Conservation (phyloP, 2,797 vertebrate species). For the Peromyscus melanophrys region DNA sequence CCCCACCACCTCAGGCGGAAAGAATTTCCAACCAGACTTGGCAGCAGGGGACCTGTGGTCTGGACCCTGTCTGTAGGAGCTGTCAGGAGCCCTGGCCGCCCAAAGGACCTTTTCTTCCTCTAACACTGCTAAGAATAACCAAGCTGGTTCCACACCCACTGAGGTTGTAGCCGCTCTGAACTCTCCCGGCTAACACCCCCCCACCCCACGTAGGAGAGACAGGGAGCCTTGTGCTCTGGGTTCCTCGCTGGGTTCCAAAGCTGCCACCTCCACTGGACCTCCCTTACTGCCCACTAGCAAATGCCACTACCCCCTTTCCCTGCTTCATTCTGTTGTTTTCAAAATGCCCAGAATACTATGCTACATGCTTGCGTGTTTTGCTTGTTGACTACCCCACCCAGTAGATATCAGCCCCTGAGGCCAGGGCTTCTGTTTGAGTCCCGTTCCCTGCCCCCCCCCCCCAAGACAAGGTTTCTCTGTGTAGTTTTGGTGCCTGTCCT, state of each 20-base stretch:
- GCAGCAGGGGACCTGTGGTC: conserved; percentile 64
- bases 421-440: neutral
- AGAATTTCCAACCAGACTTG: conserved; percentile 80
- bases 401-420: neutral
- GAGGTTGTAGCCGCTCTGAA: neutral
- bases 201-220: neutral
- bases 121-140: conserved; percentile 70
- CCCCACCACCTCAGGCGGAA: conserved; percentile 49
- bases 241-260: neutral
- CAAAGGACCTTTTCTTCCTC: conserved; percentile 2
- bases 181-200: neutral
- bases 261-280: neutral
- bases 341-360: neutral
- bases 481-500: no score
- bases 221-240: neutral
- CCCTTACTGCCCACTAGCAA: neutral
- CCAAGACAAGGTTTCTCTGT: no score
- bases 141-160: neutral
- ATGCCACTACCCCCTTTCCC: rapidly evolving
- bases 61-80: conserved; percentile 66
- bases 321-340: neutral
- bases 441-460: no score
- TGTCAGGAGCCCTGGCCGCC: conserved; percentile 22
- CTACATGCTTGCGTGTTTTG: neutral
- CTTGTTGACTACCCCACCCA: neutral